A percentile compares a stretch with the other conserved stretches of the same genome.
Conservation (phyloP, 2,888 invertebrate species). For the Actias luna region DNA sequence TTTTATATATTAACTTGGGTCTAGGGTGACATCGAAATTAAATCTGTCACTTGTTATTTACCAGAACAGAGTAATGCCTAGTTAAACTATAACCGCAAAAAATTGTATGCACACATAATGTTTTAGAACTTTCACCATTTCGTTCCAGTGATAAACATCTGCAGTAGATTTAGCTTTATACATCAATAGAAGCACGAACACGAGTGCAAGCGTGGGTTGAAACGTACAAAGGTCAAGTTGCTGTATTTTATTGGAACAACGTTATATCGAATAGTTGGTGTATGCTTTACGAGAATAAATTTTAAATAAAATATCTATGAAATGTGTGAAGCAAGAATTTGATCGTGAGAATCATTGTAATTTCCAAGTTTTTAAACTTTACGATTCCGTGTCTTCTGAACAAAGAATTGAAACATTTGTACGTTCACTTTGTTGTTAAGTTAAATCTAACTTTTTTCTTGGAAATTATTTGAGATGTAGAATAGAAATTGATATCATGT, state of each 20-base stretch:
- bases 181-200: constrained; percentile 1
- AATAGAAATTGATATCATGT: too few species aligned
- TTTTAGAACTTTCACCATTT: neutral
- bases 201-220: constrained; percentile 15
- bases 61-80: neutral
- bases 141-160: constrained; percentile 5
- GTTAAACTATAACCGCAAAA: neutral
- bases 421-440: too few species aligned
- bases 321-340: neutral
- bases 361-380: neutral
- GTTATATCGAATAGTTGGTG: neutral
- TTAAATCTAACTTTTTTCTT: too few species aligned
- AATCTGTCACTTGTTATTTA: too few species aligned
- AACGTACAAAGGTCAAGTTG: constrained; percentile 12
- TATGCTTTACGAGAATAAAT: neutral
- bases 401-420: too few species aligned
- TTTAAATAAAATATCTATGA: neutral
- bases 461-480: too few species aligned
- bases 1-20: too few species aligned
- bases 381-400: too few species aligned
- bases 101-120: neutral
- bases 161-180: constrained; percentile 2
- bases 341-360: neutral
- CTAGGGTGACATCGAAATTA: too few species aligned
- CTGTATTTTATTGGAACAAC: neutral